Base-by-base conservation (phyloP, 2,797 vertebrate genomes). In the Ceyx erithaca region DNA sequence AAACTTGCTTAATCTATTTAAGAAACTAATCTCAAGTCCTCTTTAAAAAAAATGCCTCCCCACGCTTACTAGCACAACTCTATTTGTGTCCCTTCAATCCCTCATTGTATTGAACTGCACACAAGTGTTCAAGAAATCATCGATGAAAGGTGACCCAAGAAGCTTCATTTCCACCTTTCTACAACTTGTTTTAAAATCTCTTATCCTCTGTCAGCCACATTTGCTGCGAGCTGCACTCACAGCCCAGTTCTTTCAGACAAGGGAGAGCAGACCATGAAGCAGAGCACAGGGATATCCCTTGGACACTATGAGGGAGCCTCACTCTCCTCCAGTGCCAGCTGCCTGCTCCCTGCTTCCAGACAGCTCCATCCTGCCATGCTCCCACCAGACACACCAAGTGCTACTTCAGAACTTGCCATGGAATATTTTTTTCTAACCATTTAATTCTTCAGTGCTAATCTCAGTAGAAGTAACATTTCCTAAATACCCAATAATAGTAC, bases 11-110 rank as follows among this genome's bases (percentile, higher is more conserved):
- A 22, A 94, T 33, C 62, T 72, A 58, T 55, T 70, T 19, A 76
- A 95, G 73, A 91, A 95, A 89, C 30, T 70, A 63, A 71, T 88
- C 89, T 85, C 71, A 94, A 81, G 31, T 37, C 78, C 87, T 78
- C 71, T 73, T 93, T n/a, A 82, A 62, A 91, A 67, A 45, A 35
- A 51, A 48, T 63, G 26, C 37, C 14, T 20, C 68, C n/a, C 30
- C 58, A 5, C 33, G 15, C 33, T 12, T 31, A 49, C 30, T 19
- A 51, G 33, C 43, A 25, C n/a, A 51, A 48, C 13, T 72, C 43
- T 58, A 6, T 17, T 76, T 12, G 6, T 40, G 6, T 75, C 52
- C 20, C 46, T 48, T 59, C 16, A 45, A 14, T 21, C 12, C n/a
- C 26, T 14, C 41, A 40, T 12, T n/a, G 37, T 9, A 17, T 10